These are phyloP conservation scores for Lysandra coridon DNA, from an alignment of 2,888 invertebrate species.

Conservation along the genomic window DNA sequence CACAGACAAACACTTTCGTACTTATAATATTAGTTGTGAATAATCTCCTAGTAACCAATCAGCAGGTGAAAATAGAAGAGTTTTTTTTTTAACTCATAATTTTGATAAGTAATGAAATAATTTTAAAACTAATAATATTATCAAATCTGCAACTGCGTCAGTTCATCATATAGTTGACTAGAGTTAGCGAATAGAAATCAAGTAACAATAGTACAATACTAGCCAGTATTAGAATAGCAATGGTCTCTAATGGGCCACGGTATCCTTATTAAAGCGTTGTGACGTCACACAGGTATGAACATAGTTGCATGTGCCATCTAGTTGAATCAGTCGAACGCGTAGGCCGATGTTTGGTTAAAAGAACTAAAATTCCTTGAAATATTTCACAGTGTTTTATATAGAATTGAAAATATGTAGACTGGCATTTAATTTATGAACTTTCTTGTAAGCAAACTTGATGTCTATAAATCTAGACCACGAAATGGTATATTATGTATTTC, in stretches of 20 bases:
- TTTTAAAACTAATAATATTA: no score
- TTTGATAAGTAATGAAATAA: no score
- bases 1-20: no score
- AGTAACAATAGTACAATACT: slow-evolving; percentile 7
- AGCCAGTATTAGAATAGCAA: not conserved
- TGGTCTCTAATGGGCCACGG: not conserved
- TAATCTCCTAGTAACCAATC: no score
- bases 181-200: not conserved
- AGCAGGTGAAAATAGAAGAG: no score
- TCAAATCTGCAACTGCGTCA: not conserved
- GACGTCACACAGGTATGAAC: not conserved
- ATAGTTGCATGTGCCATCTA: not conserved
- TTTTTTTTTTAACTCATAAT: no score
- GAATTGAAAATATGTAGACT: no score
- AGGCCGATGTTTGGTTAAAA: not conserved
- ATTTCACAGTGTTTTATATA: not conserved
- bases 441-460: no score
- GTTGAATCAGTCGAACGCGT: not conserved
- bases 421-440: no score
- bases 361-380: not conserved
- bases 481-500: no score
- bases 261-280: slow-evolving; percentile 4
- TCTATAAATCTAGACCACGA: no score
- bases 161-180: not conserved
- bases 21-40: no score